Evolutionary conservation across 2,113 vertebrate genomes (phyloP).

Genomic region (Sciurus niger): DNA sequence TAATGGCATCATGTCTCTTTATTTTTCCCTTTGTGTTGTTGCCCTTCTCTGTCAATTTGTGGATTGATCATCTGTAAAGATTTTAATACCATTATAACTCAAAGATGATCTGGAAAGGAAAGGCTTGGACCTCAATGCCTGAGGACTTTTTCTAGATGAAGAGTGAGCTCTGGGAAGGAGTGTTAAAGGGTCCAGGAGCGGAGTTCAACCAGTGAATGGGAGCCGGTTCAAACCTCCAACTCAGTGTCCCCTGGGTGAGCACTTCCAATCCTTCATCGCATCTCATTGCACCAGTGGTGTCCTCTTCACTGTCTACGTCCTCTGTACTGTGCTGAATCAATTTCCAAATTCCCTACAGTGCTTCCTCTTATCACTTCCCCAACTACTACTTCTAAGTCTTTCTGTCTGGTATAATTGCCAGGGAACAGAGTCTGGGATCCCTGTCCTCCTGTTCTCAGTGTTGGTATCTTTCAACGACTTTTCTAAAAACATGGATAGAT

Average conservation of each 20-base stretch:
- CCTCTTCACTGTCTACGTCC: background rate
- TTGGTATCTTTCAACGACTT: background rate
- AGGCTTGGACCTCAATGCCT: background rate
- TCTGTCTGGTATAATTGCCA: background rate
- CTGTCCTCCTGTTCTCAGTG: background rate
- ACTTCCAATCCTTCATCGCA: background rate
- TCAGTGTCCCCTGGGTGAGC: fast-evolving
- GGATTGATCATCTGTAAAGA: background rate
- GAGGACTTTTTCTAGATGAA: background rate
- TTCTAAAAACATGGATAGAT: no score
- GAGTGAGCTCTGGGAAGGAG: background rate
- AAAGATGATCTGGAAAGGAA: background rate
- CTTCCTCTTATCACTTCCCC: background rate
- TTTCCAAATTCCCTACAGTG: background rate
- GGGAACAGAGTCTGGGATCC: background rate
- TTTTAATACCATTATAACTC: background rate
- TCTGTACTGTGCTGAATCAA: background rate
- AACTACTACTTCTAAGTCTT: background rate
- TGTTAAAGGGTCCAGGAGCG: background rate
- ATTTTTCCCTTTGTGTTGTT: background rate
- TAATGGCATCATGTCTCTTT: background rate
- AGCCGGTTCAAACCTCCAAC: background rate
- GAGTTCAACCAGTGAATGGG: fast-evolving
- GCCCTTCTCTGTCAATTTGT: background rate
- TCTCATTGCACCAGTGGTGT: background rate